These are phyloP conservation scores for Microplitis deprimator DNA, from an alignment of 2,888 invertebrate species.

Conservation along the genomic window DNA sequence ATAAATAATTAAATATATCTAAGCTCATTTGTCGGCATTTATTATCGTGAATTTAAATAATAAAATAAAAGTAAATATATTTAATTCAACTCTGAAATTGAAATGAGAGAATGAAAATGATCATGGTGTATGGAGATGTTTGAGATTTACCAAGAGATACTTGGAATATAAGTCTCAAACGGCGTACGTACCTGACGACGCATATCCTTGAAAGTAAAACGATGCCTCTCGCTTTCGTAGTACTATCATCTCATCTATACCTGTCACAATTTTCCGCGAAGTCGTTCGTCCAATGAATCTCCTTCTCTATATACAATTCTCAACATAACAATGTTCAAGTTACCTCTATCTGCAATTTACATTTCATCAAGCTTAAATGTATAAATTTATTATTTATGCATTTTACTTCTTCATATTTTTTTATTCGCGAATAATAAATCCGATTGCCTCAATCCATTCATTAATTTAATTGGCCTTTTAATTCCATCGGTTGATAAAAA, in stretches of 20 bases:
- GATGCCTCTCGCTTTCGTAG: slow-evolving; percentile 36
- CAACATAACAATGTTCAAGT: slow-evolving; percentile 11
- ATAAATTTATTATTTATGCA: not conserved
- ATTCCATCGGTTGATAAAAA: not conserved
- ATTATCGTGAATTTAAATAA: too few relatives aligned
- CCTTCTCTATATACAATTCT: not conserved
- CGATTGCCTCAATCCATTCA: slow-evolving; percentile 16
- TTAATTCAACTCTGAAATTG: not conserved
- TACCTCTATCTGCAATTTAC: not conserved
- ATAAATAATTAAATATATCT: too few relatives aligned
- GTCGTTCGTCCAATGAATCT: slow-evolving; percentile 13
- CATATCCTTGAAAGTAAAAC: slow-evolving; percentile 46
- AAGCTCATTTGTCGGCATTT: too few relatives aligned
- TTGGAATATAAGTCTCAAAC: slow-evolving; percentile 18
- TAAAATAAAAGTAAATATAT: not conserved
- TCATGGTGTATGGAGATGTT: slow-evolving; percentile 46
- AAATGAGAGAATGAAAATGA: slow-evolving; percentile 9
- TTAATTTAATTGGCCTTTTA: not conserved
- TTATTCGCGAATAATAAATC: not conserved
- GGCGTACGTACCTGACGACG: slow-evolving; percentile 18
- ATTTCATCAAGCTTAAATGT: slow-evolving; percentile 7
- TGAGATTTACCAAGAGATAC: slow-evolving; percentile 45
- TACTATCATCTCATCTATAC: slow-evolving; percentile 39
- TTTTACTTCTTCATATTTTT: not conserved
- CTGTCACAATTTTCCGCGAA: slow-evolving; percentile 42